These are phyloP conservation scores for Drosophila phalerata DNA, from an alignment of 2,888 invertebrate species.

Conservation along the genomic window DNA sequence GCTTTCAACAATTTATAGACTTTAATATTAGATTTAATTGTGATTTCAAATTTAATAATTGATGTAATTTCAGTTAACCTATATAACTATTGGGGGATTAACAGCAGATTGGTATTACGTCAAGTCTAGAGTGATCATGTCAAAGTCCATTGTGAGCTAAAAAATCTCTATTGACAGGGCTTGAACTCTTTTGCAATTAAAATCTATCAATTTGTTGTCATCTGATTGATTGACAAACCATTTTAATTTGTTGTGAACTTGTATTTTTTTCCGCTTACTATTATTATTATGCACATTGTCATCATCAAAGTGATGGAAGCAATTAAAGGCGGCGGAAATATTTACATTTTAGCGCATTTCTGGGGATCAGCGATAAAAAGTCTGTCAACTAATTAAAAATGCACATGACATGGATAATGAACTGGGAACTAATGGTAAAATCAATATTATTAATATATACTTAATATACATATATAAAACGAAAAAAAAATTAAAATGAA, in stretches of 20 bases:
- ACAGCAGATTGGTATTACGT: not conserved
- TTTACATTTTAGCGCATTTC: conserved; percentile 10
- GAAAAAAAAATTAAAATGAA: conserved; percentile 4
- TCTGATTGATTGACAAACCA: conserved; percentile 74
- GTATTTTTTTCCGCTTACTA: not conserved
- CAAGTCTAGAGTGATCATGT: conserved; percentile 3
- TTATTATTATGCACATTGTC: conserved; percentile 24
- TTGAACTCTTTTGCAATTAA: conserved; percentile 41
- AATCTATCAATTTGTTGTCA: conserved; percentile 57
- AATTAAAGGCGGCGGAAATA: conserved; percentile 43
- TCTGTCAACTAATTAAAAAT: conserved; percentile 76
- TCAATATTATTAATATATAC: conserved; percentile 57
- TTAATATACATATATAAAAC: conserved; percentile 4
- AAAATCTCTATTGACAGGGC: conserved; percentile 9
- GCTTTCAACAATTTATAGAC: too few relatives aligned
- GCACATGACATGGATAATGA: conserved; percentile 57
- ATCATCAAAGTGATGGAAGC: conserved; percentile 38
- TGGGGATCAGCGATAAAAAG: conserved; percentile 47
- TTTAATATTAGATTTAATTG: too few relatives aligned
- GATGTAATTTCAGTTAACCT: not conserved
- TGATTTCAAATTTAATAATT: not conserved
- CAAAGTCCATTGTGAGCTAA: not conserved
- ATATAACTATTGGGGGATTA: not conserved
- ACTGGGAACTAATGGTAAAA: conserved; percentile 70
- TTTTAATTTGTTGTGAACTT: conserved; percentile 47